Base-by-base conservation (phyloP, 2,888 invertebrate species). In the Orthonevra nobilis region DNA sequence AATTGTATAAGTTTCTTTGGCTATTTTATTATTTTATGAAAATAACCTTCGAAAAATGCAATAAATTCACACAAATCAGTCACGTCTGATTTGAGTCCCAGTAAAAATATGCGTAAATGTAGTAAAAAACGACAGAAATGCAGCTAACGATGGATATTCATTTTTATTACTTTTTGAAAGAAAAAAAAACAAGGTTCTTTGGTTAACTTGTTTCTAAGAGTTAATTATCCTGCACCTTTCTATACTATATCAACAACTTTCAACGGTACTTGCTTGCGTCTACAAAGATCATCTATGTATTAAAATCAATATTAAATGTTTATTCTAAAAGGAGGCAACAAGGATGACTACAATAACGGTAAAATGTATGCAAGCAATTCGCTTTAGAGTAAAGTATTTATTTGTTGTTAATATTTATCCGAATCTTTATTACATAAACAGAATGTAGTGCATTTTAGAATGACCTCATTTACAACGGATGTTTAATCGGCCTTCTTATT, bases 281-380 rank as follows among this genome's bases (percentile, higher is more conserved):
- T 81, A 73, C 73, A 75, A 74, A 54, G 60, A 63, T 60, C 69
- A 69, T 69, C 69, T 82, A 73, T 81, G 83, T 84, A 87, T 86
- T 84, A 87, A 86, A 87, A 87, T 86, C 85, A 87, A 86, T 85
- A 84, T 87, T 87, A 85, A 86, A 86, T 86, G 85, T 88, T 88
- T 88, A 85, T 88, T 88, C 86, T 88, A 88, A 96, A 94, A 94
- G 95, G 95, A 94, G 93, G 94, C 93, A 94, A 93, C 92, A 93
- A 93, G 94, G 95, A 96, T 94, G 95, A 95, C 95, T 96, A 91
- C 95, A 95, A 95, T 92, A 96, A 96, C 96, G 96, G 96, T 96
- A 96, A 96, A 94, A 87, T 85, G n/a, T n/a, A 86, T 86, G 86
- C 86, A 87, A 86, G 83, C 82, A 84, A 83, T 83, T 85, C 86